phyloP scores from a whole-genome alignment of 2,888 invertebrate species.

The Coleophora flavipennella region DNA sequence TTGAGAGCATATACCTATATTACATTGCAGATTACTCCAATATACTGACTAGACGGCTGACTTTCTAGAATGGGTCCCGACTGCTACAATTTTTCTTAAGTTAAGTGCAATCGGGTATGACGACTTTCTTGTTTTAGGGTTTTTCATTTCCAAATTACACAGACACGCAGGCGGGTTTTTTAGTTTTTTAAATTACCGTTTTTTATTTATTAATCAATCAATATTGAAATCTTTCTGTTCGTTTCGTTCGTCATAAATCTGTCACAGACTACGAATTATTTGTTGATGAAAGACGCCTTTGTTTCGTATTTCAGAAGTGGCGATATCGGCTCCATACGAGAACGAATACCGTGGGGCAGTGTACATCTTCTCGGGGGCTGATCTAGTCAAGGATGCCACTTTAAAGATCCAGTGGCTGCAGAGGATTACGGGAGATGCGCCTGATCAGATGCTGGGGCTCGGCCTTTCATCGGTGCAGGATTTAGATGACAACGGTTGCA shows the following conservation, averaged over 20 bases:
- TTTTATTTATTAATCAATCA: no score
- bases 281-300: background rate
- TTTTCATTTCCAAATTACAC: no score
- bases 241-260: background rate
- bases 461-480: slow-evolving; percentile 29
- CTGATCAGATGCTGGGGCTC: slow-evolving; percentile 25
- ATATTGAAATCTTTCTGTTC: background rate
- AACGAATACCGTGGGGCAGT: slow-evolving; percentile 33
- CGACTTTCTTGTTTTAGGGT: no score
- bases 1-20: no score
- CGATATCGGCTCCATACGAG: slow-evolving; percentile 45
- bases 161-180: no score
- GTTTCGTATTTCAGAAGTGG: slow-evolving; percentile 39
- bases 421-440: slow-evolving; percentile 18
- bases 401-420: slow-evolving; percentile 19
- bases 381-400: slow-evolving; percentile 15
- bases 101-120: no score
- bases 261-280: background rate
- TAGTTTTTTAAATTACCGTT: no score
- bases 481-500: slow-evolving; percentile 34
- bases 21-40: no score
- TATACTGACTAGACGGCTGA: no score
- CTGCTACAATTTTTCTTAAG: no score
- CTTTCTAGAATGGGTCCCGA: no score
- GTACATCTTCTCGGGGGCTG: slow-evolving; percentile 39